Base-by-base conservation (phyloP, 2,113 vertebrate species). In the Jacana jacana region DNA sequence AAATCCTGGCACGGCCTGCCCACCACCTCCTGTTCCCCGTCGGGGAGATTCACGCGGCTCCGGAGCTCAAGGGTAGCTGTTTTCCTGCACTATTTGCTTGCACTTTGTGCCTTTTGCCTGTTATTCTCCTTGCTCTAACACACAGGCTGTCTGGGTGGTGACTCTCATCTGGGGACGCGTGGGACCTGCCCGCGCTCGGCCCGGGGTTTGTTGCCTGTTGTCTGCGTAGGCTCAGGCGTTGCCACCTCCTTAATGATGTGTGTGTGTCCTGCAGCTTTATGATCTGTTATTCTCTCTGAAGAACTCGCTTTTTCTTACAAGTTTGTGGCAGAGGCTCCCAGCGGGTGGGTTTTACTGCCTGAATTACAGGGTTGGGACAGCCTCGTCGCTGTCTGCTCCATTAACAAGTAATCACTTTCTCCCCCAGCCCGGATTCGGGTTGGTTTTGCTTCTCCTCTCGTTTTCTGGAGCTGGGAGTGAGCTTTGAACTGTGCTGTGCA, bases 71-170 rank as follows among this genome's bases (percentile, higher is more conserved):
- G 1, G 27, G 33, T 5, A 13, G 54, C 61, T 28, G 6, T n/a
- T 57, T 68, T 20, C 42, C 54, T 46, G 39, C 0, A 2, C 4
- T 27, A 7, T 63, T 78, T 66, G 35, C 81, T 81, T 40, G 11
- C 19, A 0, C 13, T 35, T 46, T 24, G 42, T 80, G 24, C 35
- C 65, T 72, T 73, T 17, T 39, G 7, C 66, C 2, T 0, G 11
- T 35, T 33, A 11, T 37, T 46, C 4, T 4, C 3, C 11, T 11
- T 39, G 28, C 23, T 61, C 51, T 40, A 28, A 30, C 2, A 20
- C 10, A 2, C 4, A 1, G 1, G 0, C 4, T 13, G 73, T 10
- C 28, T 4, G 37, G 37, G 33, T 1, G 6, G 13, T 1, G 3
- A 33, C n/a, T 46, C 22, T 46, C 22, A 49, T 48, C 51, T 1